Evolutionary conservation across 2,113 vertebrate species (phyloP).

Genomic region (Choloepus hoffmanni): DNA sequence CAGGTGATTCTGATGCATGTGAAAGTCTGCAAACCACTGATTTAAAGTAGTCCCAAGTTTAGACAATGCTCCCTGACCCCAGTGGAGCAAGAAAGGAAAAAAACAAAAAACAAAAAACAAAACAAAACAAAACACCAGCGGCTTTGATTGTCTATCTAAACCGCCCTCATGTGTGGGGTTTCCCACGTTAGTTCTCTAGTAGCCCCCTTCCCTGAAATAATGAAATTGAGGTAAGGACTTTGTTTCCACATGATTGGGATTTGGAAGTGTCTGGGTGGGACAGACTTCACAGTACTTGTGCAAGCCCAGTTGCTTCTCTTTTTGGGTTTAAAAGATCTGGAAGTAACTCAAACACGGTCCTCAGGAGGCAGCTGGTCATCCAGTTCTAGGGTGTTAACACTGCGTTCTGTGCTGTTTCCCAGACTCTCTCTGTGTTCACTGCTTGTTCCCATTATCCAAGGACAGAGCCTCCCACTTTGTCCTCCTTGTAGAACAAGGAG

Average conservation of each 20-base stretch:
- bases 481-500: not conserved
- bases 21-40: not conserved
- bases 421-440: not conserved
- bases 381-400: not conserved
- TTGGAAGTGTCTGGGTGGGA: not conserved
- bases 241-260: not conserved
- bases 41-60: not conserved
- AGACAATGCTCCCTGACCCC: not conserved
- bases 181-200: not conserved
- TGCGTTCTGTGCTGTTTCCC: conserved; percentile 25
- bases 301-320: not conserved
- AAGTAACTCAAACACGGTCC: not conserved
- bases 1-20: not conserved
- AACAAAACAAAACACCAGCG: not conserved
- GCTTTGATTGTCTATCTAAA: not conserved
- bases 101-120: not conserved
- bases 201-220: not conserved
- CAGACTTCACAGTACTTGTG: not conserved
- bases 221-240: not conserved
- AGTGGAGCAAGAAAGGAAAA: not conserved
- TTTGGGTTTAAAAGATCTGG: conserved; percentile 8
- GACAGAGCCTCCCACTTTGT: conserved; percentile 26
- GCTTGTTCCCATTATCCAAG: conserved; percentile 64
- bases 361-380: not conserved
- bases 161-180: not conserved